phyloP scores from a whole-genome alignment of 2,888 invertebrate species.

The Agrilus biguttatus region DNA sequence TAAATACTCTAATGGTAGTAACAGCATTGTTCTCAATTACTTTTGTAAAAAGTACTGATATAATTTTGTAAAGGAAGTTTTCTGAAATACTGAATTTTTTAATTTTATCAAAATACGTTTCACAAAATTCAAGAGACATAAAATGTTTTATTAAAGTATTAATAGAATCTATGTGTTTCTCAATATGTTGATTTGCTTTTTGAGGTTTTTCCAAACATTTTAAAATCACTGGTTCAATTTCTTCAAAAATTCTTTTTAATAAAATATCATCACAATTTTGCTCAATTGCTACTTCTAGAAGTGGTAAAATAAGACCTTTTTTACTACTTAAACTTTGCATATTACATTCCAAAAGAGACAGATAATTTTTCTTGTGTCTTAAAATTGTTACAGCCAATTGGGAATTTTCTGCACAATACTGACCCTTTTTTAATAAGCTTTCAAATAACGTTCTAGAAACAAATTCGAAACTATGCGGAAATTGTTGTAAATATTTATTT shows the following conservation, averaged over 20 bases:
- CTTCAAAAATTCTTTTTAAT: conserved; percentile 38
- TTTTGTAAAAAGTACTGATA: conserved; percentile 41
- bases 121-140: conserved; percentile 42
- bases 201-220: conserved; percentile 54
- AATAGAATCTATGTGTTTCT: conserved; percentile 43
- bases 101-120: conserved; percentile 40
- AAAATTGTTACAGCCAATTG: conserved; percentile 43
- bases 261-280: conserved; percentile 33
- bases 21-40: conserved; percentile 30
- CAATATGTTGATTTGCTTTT: conserved; percentile 51
- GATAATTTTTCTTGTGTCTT: conserved; percentile 35
- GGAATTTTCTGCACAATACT: conserved; percentile 41
- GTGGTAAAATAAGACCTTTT: conserved; percentile 48
- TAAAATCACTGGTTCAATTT: conserved; percentile 46
- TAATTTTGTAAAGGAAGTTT: conserved; percentile 39
- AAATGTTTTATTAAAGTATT: conserved; percentile 42
- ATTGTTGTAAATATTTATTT: conserved; percentile 40
- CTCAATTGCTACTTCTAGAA: conserved; percentile 37
- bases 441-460: conserved; percentile 39
- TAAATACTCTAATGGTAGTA: no score
- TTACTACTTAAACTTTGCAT: conserved; percentile 37
- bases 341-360: conserved; percentile 34
- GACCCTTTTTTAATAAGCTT: conserved; percentile 36
- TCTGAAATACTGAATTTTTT: conserved; percentile 50
- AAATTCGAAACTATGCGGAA: conserved; percentile 41